Evolutionary conservation across 2,113 vertebrate species (phyloP).

Genomic region (Pardalotus punctatus): DNA sequence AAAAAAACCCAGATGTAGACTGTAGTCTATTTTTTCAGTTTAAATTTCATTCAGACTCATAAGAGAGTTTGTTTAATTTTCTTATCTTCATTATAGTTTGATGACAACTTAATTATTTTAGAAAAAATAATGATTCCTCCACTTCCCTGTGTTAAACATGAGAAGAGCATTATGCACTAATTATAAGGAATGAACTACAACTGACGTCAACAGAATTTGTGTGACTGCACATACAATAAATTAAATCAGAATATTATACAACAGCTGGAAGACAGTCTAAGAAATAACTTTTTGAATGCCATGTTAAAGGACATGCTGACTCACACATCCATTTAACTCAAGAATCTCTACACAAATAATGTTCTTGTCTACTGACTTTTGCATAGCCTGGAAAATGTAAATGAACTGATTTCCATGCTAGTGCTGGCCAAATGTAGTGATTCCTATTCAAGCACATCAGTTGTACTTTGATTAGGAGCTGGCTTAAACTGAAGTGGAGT

Average conservation of each 20-base stretch:
- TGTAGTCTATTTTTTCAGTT: neutral
- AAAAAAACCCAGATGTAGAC: neutral
- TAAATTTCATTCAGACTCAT: neutral
- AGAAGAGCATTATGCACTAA: slow-evolving; percentile 24
- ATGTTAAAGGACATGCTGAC: slow-evolving; percentile 19
- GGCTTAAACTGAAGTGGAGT: neutral
- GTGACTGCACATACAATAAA: slow-evolving; percentile 14
- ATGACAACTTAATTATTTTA: slow-evolving; percentile 30
- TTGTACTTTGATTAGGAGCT: neutral
- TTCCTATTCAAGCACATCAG: neutral
- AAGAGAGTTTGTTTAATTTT: slow-evolving; percentile 26
- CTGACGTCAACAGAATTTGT: slow-evolving; percentile 39
- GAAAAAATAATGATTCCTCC: slow-evolving; percentile 14
- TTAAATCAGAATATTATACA: slow-evolving; percentile 17
- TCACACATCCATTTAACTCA: slow-evolving; percentile 7
- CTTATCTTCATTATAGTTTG: slow-evolving; percentile 14
- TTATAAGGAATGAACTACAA: slow-evolving; percentile 14
- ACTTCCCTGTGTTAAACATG: neutral
- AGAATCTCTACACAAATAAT: neutral
- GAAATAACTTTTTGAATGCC: slow-evolving; percentile 20
- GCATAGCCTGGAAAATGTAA: neutral
- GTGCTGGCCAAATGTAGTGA: neutral
- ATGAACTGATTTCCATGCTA: neutral
- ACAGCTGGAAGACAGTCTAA: slow-evolving; percentile 40
- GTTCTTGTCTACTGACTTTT: slow-evolving; percentile 5